Evolutionary conservation across 2,113 vertebrate species (phyloP).

Genomic region (Esox niger): DNA sequence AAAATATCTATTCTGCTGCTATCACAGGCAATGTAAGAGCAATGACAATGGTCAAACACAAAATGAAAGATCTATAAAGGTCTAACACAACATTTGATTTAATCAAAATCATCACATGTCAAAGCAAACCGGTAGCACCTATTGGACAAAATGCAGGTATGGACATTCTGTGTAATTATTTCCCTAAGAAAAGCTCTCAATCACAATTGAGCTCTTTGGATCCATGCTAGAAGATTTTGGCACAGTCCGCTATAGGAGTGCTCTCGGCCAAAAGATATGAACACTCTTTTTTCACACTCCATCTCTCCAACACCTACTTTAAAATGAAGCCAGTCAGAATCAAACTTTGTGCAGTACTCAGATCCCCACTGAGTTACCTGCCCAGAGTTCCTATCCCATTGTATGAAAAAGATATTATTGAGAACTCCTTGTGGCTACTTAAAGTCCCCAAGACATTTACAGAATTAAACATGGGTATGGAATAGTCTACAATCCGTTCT

Average conservation of each 20-base stretch:
- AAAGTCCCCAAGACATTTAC: too few relatives aligned
- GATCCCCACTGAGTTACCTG: neutral
- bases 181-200: too few relatives aligned
- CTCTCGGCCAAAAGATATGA: neutral
- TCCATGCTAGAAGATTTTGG: neutral
- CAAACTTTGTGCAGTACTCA: neutral
- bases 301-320: neutral
- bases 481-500: too few relatives aligned
- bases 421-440: neutral
- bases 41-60: neutral
- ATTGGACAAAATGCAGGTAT: too few relatives aligned
- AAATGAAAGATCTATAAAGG: neutral
- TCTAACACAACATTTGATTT: neutral
- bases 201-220: too few relatives aligned
- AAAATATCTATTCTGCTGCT: neutral
- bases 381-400: neutral
- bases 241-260: neutral
- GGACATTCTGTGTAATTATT: too few relatives aligned
- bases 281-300: neutral
- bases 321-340: neutral
- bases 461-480: too few relatives aligned
- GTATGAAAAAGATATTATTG: neutral
- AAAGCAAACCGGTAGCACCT: too few relatives aligned
- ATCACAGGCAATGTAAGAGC: constrained; percentile 4
- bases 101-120: neutral